phyloP scores from a whole-genome alignment of 1,140 invertebrate species.

The Aphaenogaster rudis region DNA sequence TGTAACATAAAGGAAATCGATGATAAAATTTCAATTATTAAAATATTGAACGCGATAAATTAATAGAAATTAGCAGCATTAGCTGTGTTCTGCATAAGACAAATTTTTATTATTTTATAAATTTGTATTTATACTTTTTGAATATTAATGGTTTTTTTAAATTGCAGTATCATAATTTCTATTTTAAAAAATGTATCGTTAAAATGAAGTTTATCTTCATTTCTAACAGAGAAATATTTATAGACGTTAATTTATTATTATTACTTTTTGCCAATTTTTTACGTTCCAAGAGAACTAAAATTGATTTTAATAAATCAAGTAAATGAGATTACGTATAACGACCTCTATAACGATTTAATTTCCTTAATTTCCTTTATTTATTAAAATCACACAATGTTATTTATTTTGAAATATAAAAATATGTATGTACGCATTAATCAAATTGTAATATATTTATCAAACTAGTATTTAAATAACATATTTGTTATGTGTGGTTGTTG shows the following conservation, averaged over 20 bases:
- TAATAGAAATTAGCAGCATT: slow-evolving; percentile 5
- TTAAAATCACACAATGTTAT: not conserved
- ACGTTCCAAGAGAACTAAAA: not conserved
- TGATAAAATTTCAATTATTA: slow-evolving; percentile 46
- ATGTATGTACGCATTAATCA: not conserved
- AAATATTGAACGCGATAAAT: slow-evolving; percentile 9
- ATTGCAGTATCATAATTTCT: not conserved
- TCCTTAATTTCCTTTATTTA: not conserved
- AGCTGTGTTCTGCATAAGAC: not conserved
- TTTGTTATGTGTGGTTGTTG: not conserved
- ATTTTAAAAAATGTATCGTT: not conserved
- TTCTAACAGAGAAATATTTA: not conserved
- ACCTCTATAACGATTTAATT: not conserved
- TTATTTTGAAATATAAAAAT: not conserved
- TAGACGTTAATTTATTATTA: not conserved
- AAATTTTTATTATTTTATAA: slow-evolving; percentile 25
- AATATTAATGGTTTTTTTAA: slow-evolving; percentile 7
- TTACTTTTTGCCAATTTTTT: not conserved
- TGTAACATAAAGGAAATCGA: not conserved
- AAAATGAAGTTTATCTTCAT: not conserved
- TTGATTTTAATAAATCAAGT: not conserved
- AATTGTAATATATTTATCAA: not conserved
- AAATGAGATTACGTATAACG: not conserved
- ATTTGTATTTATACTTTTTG: not conserved
- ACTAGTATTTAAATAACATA: not conserved